Evolutionary conservation across 2,888 invertebrate species (phyloP).

Genomic region (Protodeltote pygarga): DNA sequence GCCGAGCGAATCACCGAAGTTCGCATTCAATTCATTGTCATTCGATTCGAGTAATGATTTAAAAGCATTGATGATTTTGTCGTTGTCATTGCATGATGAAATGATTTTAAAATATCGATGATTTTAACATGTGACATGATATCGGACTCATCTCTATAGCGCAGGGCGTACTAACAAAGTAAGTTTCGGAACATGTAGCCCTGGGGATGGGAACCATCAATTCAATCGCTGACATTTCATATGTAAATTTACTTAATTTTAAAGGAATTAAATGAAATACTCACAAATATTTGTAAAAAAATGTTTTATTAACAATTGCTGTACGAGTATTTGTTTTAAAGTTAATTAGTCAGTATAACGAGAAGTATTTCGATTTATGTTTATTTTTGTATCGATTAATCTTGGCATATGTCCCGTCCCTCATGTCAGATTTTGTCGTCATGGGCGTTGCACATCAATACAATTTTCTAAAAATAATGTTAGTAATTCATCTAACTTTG

Average conservation of each 20-base stretch:
- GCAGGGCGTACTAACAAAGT: constrained; percentile 4
- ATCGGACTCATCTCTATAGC: no score
- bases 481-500: constrained; percentile 8
- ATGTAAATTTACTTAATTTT: constrained; percentile 16
- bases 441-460: constrained; percentile 8
- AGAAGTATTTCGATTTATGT: constrained; percentile 11
- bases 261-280: constrained; percentile 17
- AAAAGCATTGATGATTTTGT: no score
- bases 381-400: constrained; percentile 8
- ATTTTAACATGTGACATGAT: no score
- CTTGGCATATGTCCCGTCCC: constrained; percentile 12
- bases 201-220: constrained; percentile 14
- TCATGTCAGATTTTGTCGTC: constrained; percentile 6
- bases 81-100: no score
- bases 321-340: constrained; percentile 14
- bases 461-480: constrained; percentile 9
- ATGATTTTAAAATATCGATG: no score
- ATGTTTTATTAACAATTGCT: constrained; percentile 13
- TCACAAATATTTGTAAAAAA: constrained; percentile 14
- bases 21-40: no score
- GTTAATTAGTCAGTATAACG: constrained; percentile 14
- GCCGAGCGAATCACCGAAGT: no score
- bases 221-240: constrained; percentile 6
- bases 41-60: no score
- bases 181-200: constrained; percentile 1